These are phyloP conservation scores for Oscheius onirici DNA, from an alignment of 2,888 invertebrate genomes.

Conservation along the genomic window DNA sequence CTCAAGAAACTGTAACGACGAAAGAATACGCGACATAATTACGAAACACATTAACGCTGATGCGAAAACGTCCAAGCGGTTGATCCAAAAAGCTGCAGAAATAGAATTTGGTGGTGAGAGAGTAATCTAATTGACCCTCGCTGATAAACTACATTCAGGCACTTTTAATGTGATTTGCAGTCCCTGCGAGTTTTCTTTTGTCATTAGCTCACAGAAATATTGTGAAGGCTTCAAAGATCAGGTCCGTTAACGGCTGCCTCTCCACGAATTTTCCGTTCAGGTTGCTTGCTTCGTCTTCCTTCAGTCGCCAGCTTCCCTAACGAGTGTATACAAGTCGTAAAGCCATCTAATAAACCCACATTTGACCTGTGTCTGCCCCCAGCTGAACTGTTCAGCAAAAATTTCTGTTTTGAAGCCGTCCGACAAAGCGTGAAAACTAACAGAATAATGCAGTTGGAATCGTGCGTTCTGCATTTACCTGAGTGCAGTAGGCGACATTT, in stretches of 20 bases:
- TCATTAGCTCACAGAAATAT: conserved; percentile 53
- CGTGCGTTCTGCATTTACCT: no score
- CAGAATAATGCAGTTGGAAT: no score
- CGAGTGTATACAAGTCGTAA: neutral
- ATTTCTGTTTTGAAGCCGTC: no score
- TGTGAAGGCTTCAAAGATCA: conserved; percentile 56
- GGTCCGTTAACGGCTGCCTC: neutral
- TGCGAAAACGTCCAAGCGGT: conserved; percentile 61
- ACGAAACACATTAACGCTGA: conserved; percentile 62
- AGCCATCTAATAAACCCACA: no score
- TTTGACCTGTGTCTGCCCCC: no score
- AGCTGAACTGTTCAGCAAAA: no score
- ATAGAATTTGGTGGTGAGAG: conserved; percentile 53
- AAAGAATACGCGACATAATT: conserved; percentile 16
- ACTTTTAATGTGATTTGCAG: conserved; percentile 55
- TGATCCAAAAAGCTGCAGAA: conserved; percentile 67
- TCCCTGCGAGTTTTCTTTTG: conserved; percentile 57
- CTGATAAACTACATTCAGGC: conserved; percentile 17
- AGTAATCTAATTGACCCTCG: neutral
- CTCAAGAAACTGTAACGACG: conserved; percentile 22
- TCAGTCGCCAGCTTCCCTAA: conserved; percentile 40
- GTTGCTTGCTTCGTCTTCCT: conserved; percentile 51
- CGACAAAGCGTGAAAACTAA: no score
- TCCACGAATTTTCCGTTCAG: conserved; percentile 19
- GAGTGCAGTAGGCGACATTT: neutral